These are phyloP conservation scores for Gobius niger DNA, from an alignment of 2,113 vertebrate species.

Conservation along the genomic window DNA sequence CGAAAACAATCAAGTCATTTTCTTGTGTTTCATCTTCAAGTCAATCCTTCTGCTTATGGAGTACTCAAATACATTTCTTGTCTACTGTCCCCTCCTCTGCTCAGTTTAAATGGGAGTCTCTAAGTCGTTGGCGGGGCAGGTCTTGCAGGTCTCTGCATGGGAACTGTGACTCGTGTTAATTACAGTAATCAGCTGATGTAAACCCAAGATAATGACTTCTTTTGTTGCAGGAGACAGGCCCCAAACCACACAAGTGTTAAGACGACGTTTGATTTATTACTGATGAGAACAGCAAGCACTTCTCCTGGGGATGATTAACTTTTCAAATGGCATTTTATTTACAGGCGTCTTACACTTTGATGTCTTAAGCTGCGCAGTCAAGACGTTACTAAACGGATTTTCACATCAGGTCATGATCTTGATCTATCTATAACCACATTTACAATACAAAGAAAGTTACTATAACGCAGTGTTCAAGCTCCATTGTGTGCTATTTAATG, in stretches of 20 bases:
- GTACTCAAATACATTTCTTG: too few relatives aligned
- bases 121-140: constrained; percentile 8
- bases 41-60: too few relatives aligned
- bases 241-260: not conserved
- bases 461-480: not conserved
- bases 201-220: not conserved
- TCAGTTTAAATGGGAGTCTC: not conserved
- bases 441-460: not conserved
- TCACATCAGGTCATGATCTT: too few relatives aligned
- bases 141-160: constrained; percentile 8
- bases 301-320: not conserved
- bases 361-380: too few relatives aligned
- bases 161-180: constrained; percentile 4
- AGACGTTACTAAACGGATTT: too few relatives aligned
- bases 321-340: not conserved
- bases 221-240: not conserved
- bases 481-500: not conserved
- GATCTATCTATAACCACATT: too few relatives aligned
- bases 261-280: not conserved
- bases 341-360: too few relatives aligned
- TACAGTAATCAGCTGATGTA: constrained; percentile 1
- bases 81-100: too few relatives aligned
- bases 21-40: too few relatives aligned
- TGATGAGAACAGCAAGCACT: not conserved
- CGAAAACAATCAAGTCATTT: too few relatives aligned